Evolutionary conservation across 2,797 vertebrate genomes (phyloP), one percentile per base, ranked within the genome.

Genomic region (Vipera latastei): DNA sequence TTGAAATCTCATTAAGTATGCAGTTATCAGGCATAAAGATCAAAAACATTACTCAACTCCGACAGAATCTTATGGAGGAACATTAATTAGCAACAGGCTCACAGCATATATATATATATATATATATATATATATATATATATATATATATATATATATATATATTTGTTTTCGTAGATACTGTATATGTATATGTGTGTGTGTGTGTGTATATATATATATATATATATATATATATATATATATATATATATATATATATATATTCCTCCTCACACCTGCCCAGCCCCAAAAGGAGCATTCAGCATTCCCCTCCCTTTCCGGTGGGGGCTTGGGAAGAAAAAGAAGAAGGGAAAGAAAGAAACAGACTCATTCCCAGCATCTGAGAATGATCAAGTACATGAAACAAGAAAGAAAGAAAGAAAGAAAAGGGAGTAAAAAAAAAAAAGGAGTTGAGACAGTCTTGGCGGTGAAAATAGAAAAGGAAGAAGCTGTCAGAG

Each of bases 1-100:
- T 99, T 99, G 99, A 99, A 99, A 99, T 99, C 99, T 99, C 99
- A 99, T 99, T 99, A 99, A 99, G 99, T 99, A 99, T 99, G 99
- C 99, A 99, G 99, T 99, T 99, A 99, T 99, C 99, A 99, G 99
- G 98, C 99, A 99, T 99, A 99, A 99, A 99, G 99, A 99, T 99
- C 99, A 99, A 99, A 99, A 99, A 99, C 99, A 99, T 99, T 99
- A 99, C 99, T 99, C 99, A 99, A 99, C 98, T 98, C 98, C 98
- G 98, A 99, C 99, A 99, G 98, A 99, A 99, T 99, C 99, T 99
- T 98, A 99, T 98, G 98, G 98, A 99, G 98, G 98, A 99, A 99
- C 99, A 99, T 99, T 99, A 99, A 99, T 99, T 99, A 99, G 99
- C 99, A 99, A 99, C 99, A 99, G 98, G 98, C 98, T 98, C 98